Evolutionary conservation across 2,113 vertebrate species (phyloP).

Genomic region (Willisornis vidua): DNA sequence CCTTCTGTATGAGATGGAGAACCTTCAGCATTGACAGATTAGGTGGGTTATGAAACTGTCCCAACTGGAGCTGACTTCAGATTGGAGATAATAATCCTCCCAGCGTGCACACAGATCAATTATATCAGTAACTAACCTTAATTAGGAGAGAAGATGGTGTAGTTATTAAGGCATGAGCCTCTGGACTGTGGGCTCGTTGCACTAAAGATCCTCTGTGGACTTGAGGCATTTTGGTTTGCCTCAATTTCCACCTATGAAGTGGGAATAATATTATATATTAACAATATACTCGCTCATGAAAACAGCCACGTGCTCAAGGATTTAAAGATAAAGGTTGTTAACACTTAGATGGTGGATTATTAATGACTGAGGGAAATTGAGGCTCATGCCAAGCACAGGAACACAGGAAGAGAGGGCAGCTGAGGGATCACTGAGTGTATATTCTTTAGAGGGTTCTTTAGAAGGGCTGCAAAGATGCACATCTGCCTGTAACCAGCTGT

Average conservation of each 20-base stretch:
- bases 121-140: constrained; percentile 1
- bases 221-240: constrained; percentile 25
- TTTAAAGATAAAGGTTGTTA: background rate
- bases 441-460: background rate
- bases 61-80: background rate
- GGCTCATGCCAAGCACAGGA: background rate
- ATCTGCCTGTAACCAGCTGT: background rate
- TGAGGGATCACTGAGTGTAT: background rate
- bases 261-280: background rate
- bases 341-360: background rate
- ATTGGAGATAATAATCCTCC: background rate
- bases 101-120: background rate
- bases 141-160: background rate
- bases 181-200: background rate
- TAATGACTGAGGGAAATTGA: background rate
- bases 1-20: background rate
- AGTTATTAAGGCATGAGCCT: background rate
- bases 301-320: background rate
- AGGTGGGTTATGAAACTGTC: constrained; percentile 8
- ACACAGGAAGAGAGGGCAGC: background rate
- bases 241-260: background rate
- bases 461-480: background rate
- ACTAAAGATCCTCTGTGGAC: background rate
- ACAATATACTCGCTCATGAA: background rate
- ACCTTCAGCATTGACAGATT: background rate